Conservation (phyloP, 2,888 invertebrate species). For the Cryptophagus acutangulus region DNA sequence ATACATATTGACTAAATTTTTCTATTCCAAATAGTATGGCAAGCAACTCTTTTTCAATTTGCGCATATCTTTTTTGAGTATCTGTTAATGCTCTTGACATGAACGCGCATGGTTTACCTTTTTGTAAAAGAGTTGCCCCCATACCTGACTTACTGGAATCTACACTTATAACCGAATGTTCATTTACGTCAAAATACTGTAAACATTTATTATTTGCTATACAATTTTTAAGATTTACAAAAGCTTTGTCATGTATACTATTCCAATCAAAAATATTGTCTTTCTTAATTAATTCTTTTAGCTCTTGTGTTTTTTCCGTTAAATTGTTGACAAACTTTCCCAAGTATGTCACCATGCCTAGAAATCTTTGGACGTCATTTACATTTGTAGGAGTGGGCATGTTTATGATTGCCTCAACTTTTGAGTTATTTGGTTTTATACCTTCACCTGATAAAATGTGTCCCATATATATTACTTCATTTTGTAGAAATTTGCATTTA, state of each 20-base stretch:
- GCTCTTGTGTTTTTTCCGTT: conserved; percentile 5
- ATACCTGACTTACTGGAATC: conserved; percentile 14
- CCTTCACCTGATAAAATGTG: conserved; percentile 8
- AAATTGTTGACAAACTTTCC: conserved; percentile 16
- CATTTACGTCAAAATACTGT: conserved; percentile 10
- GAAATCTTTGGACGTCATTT: conserved; percentile 17
- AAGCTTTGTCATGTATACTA: conserved; percentile 6
- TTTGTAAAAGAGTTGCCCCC: conserved; percentile 14
- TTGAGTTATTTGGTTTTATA: conserved; percentile 4
- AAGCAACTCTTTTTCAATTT: conserved; percentile 10
- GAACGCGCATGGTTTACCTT: conserved; percentile 6
- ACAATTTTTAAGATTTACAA: conserved; percentile 12
- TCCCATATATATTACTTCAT: conserved; percentile 6
- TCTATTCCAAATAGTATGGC: conserved; percentile 8
- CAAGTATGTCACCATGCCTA: conserved; percentile 18
- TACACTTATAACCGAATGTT: conserved; percentile 10
- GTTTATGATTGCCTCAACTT: conserved; percentile 14
- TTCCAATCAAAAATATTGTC: conserved; percentile 7
- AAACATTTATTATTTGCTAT: conserved; percentile 8
- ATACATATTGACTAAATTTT: conserved; percentile 10
- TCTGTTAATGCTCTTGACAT: conserved; percentile 11
- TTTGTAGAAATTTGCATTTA: conserved; percentile 4
- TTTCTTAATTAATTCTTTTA: conserved; percentile 11
- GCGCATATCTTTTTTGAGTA: conserved; percentile 11
- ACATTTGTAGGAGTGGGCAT: conserved; percentile 12